Conservation (phyloP, 2,113 vertebrate genomes). For the Scytalopus superciliaris region DNA sequence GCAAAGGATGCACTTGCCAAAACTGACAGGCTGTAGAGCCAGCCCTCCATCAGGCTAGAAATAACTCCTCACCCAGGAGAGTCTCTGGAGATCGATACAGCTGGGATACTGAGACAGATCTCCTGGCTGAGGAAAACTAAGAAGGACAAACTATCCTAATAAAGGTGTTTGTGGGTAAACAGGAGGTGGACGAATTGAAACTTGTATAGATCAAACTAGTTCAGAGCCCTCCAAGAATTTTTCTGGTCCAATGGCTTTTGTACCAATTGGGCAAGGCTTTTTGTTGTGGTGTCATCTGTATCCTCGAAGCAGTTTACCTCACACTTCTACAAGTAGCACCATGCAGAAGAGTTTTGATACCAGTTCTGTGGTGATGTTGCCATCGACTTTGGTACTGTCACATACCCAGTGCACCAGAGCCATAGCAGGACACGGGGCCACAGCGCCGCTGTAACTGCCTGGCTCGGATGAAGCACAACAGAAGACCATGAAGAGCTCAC, state of each 20-base stretch:
- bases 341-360: neutral
- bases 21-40: neutral
- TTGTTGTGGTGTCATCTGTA: neutral
- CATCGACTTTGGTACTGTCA: neutral
- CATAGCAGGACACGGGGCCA: fast-evolving
- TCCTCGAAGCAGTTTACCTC: neutral
- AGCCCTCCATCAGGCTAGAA: neutral
- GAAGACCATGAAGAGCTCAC: neutral
- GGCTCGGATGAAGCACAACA: neutral
- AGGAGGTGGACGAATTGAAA: neutral
- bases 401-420: neutral
- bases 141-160: neutral
- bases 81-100: neutral
- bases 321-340: neutral
- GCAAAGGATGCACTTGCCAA: neutral
- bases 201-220: neutral
- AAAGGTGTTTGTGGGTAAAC: neutral
- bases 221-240: neutral
- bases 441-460: neutral
- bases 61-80: neutral
- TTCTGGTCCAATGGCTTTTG: neutral
- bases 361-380: neutral
- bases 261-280: neutral
- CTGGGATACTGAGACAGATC: neutral
- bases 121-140: neutral